Conservation (phyloP, 92 coral and sea anemone genomes). For the Bergia puertoricense region DNA sequence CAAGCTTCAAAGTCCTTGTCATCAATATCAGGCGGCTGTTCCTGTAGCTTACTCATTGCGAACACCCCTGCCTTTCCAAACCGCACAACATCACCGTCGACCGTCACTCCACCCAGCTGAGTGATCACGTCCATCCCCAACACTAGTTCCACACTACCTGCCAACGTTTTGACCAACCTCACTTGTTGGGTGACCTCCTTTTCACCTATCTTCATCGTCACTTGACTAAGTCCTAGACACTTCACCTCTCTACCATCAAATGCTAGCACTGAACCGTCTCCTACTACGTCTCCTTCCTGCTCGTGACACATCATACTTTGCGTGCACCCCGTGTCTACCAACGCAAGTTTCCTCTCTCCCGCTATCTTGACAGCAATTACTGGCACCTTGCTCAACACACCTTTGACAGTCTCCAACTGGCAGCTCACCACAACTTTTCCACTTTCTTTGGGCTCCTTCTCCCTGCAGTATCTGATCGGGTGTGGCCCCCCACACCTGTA, state of each 20-base stretch:
- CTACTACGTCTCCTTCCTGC: slow-evolving; percentile 1
- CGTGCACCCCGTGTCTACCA: slow-evolving; percentile 27
- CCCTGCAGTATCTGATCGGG: neutral
- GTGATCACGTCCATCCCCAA: slow-evolving; percentile 21
- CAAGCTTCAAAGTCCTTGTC: slow-evolving; percentile 14
- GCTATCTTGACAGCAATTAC: neutral
- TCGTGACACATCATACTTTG: slow-evolving; percentile 1
- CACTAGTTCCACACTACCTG: slow-evolving; percentile 3
- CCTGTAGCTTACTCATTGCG: neutral
- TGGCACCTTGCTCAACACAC: slow-evolving; percentile 5
- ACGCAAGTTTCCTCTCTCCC: slow-evolving; percentile 8
- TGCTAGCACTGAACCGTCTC: neutral
- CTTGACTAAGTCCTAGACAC: neutral
- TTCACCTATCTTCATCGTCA: neutral
- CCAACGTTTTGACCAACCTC: neutral
- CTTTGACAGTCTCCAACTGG: neutral
- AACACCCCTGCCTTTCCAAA: slow-evolving; percentile 10
- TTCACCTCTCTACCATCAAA: neutral
- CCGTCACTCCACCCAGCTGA: slow-evolving; percentile 29
- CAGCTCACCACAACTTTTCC: neutral
- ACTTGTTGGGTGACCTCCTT: neutral
- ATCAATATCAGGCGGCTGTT: slow-evolving; percentile 15
- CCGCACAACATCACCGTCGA: slow-evolving; percentile 26
- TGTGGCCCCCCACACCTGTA: neutral
- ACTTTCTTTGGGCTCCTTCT: neutral